Evolutionary conservation across 1,140 invertebrate genomes (phyloP), one percentile per base, ranked within the genome.

Genomic region (Zaprionus ghesquierei): DNA sequence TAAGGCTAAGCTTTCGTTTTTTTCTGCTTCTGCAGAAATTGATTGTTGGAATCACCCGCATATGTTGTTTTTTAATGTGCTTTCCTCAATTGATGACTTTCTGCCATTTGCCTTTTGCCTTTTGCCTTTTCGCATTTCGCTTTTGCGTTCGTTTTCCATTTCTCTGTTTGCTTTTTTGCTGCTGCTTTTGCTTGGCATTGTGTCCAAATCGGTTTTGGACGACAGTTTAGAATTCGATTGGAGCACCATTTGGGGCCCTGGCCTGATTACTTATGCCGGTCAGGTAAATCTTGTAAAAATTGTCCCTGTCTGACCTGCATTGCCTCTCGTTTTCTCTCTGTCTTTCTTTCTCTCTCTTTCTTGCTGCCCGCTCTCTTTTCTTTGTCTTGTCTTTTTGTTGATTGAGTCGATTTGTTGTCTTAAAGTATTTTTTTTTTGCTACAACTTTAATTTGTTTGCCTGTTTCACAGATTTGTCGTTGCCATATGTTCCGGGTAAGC

Each of bases 151-250:
- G 75, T 69, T 51, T 60, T 8, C 13, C 13, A n/a, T 20, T 63
- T 56, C 56, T 23, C 18, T 23, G 12, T 31, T 10, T 29, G 75
- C 58, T 58, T 60, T 64, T 61, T 51, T 33, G 38, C 53, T 56
- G 10, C 62, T 29, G 13, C 35, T 58, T 56, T 38, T 23, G 29
- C 65, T 41, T 3, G 8, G 35, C n/a, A n/a, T n/a, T 79, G 73
- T 75, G 74, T 68, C 64, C 64, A 89, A 89, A 89, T 89, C 84
- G 84, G 29, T 89, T 89, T 84, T 60, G 70, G 80, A 89, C 74
- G 85, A 89, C 84, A 82, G 79, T 82, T 89, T 87, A 89, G 79
- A 82, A 82, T 77, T 79, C 81, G 82, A 87, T 86, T 85, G 78
- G 61, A 25, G 18, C 44, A 44, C 33, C 54, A 31, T 25, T 66